Conservation (phyloP, 2,113 vertebrate species). For the Gila orcuttii region DNA sequence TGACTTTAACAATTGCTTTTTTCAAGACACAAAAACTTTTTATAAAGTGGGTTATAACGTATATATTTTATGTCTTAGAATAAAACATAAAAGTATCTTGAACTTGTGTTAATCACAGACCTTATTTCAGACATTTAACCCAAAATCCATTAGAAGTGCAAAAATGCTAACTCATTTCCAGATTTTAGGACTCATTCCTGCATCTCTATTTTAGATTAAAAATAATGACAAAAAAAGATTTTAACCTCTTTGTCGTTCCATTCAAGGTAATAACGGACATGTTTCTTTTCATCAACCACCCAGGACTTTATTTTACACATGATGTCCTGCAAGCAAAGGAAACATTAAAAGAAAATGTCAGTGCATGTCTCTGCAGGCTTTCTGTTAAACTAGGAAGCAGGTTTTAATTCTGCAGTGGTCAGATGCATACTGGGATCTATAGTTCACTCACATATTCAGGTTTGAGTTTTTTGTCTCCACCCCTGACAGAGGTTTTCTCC, state of each 20-base stretch:
- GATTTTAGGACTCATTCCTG: too few relatives aligned
- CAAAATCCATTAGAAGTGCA: too few relatives aligned
- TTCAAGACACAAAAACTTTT: too few relatives aligned
- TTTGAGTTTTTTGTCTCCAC: slow-evolving; percentile 96
- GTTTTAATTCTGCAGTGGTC: not conserved
- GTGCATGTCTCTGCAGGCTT: not conserved
- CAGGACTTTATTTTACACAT: slow-evolving; percentile 96
- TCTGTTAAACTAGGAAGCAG: slow-evolving; percentile 43
- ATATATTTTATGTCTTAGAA: too few relatives aligned
- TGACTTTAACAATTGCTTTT: too few relatives aligned
- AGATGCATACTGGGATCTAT: slow-evolving; percentile 16
- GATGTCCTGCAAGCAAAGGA: slow-evolving; percentile 83
- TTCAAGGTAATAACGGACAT: slow-evolving; percentile 89
- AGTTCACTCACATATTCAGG: slow-evolving; percentile 92
- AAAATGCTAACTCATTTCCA: too few relatives aligned
- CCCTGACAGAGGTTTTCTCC: slow-evolving; percentile 94
- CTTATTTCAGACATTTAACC: too few relatives aligned
- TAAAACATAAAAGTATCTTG: too few relatives aligned
- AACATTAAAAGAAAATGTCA: slow-evolving; percentile 61
- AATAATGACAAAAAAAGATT: slow-evolving; percentile 16
- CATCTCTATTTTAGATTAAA: not conserved
- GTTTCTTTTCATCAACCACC: slow-evolving; percentile 95
- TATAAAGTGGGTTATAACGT: too few relatives aligned
- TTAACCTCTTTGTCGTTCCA: slow-evolving; percentile 99
- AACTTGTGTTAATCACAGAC: too few relatives aligned